Conservation (phyloP, 2,888 invertebrate genomes). For the Mythimna lalbum region DNA sequence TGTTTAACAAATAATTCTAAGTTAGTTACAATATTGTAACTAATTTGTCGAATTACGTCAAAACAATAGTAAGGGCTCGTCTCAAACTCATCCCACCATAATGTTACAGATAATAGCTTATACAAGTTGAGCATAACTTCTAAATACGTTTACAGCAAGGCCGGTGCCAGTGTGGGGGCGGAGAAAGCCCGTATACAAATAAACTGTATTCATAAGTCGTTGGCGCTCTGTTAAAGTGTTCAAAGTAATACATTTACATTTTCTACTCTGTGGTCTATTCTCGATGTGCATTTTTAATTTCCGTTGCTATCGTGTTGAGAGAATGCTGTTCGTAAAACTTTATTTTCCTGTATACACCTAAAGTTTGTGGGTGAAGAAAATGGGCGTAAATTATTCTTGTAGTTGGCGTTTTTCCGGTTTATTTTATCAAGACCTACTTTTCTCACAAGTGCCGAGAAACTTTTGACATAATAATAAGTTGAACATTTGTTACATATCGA, state of each 20-base stretch:
- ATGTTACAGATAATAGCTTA: slow-evolving; percentile 68
- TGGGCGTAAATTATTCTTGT: slow-evolving; percentile 2
- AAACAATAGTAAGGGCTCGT: slow-evolving; percentile 40
- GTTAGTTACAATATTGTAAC: not conserved
- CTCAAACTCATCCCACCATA: slow-evolving; percentile 57
- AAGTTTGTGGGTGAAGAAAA: slow-evolving; percentile 37
- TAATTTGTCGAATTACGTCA: not conserved
- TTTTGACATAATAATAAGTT: too few species aligned
- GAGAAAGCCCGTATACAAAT: slow-evolving; percentile 48
- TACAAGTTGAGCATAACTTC: slow-evolving; percentile 63
- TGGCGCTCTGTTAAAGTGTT: slow-evolving; percentile 43
- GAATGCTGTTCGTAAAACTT: slow-evolving; percentile 52
- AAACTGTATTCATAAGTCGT: slow-evolving; percentile 49
- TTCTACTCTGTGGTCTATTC: slow-evolving; percentile 58
- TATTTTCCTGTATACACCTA: slow-evolving; percentile 36
- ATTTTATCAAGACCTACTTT: slow-evolving; percentile 9
- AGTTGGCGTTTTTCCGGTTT: slow-evolving; percentile 16
- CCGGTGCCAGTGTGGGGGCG: slow-evolving; percentile 26
- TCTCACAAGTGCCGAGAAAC: not conserved
- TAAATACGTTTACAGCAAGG: slow-evolving; percentile 55
- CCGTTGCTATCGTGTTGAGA: slow-evolving; percentile 48
- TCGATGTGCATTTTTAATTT: slow-evolving; percentile 62
- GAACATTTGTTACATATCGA: too few species aligned
- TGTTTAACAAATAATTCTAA: too few species aligned
- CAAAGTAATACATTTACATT: slow-evolving; percentile 53